A percentile compares a stretch with the other conserved stretches of the same genome.
These are phyloP conservation scores for Cephalopholis sonnerati DNA, from an alignment of 2,113 vertebrate species.

Conservation along the genomic window DNA sequence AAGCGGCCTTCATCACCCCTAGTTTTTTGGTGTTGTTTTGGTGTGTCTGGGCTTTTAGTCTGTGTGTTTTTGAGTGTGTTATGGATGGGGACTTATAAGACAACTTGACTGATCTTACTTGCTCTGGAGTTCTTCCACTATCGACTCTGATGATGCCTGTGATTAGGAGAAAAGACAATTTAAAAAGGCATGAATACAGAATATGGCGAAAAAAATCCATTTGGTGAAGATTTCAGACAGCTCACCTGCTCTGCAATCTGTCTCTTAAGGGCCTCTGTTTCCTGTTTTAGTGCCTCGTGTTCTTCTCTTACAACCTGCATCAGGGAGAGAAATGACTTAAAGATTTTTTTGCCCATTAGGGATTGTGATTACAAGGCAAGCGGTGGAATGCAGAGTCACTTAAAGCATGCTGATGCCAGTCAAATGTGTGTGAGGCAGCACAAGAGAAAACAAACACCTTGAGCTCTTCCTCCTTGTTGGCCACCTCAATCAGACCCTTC, in stretches of 20 bases:
- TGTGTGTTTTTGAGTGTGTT: background rate
- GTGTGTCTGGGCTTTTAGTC: background rate
- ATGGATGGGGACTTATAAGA: background rate
- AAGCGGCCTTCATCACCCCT: too few species aligned
- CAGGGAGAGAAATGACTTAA: slow-evolving; percentile 25
- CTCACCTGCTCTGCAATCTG: slow-evolving; percentile 89
- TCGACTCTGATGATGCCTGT: slow-evolving; percentile 88
- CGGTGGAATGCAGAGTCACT: slow-evolving; percentile 15
- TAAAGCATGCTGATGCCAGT: slow-evolving; percentile 13
- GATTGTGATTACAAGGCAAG: slow-evolving; percentile 41
- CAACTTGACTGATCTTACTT: slow-evolving; percentile 86
- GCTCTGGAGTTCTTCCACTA: slow-evolving; percentile 91
- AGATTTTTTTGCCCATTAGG: background rate
- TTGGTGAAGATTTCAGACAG: background rate
- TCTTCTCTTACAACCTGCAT: slow-evolving; percentile 87
- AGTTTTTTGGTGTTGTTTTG: too few species aligned
- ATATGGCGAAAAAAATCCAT: background rate
- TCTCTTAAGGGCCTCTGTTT: slow-evolving; percentile 88
- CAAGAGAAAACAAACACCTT: slow-evolving; percentile 82
- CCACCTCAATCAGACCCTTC: slow-evolving; percentile 94
- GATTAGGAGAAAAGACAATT: slow-evolving; percentile 17
- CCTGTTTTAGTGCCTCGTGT: slow-evolving; percentile 86
- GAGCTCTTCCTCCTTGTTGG: slow-evolving; percentile 95
- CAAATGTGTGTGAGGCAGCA: slow-evolving; percentile 11
- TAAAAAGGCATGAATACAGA: slow-evolving; percentile 2